Base-by-base conservation (phyloP, 2,888 invertebrate species). In the Ectemnius cavifrons region DNA sequence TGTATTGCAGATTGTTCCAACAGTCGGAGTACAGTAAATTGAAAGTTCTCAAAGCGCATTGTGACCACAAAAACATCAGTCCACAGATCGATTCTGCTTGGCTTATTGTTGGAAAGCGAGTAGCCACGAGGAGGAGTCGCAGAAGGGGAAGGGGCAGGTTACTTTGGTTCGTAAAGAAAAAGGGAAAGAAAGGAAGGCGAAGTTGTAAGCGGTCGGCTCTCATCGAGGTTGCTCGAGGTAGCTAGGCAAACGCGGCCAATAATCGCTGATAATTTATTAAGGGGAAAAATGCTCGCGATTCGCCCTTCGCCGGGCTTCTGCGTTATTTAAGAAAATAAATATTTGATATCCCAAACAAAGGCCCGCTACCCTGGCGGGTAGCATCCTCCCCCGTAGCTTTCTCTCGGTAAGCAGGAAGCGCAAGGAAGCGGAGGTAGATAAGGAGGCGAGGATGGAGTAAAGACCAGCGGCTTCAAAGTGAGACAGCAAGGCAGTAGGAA, bases 341-440 rank as follows among this genome's bases (percentile, higher is more conserved):
- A 86, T 88, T 86, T 86, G 85, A 88, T 82, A 84, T 84, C 82
- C 80, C 81, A 83, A 84, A 85, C 81, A 83, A 85, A 87, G 87
- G 81, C 84, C 72, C 75, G 62, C 71, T 63, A 62, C 69, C 57
- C 72, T 72, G 72, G 64, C 70, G 37, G 61, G 64, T 61, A 37
- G 37, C 58, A n/a, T 49, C 66, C 64, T 72, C 61, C 57, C 63
- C 56, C 73, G 5, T 37, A 37, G 37, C 37, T 37, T 37, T 37
- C 37, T 61, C 77, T 20, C 59, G 61, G 66, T 23, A 63, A 73
- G 65, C 56, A 65, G 72, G 66, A 58, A 76, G 60, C 69, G 37
- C 49, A 64, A 62, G 61, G 63, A 56, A 68, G 71, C 71, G 67
- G 75, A 71, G 71, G 37, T 37, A 11, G 69, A 63, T 58, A 65